Percentiles rank a stretch among this genome's conserved stretches.
Conservation (phyloP, 2,797 vertebrate genomes). For the Florisuga fusca region DNA sequence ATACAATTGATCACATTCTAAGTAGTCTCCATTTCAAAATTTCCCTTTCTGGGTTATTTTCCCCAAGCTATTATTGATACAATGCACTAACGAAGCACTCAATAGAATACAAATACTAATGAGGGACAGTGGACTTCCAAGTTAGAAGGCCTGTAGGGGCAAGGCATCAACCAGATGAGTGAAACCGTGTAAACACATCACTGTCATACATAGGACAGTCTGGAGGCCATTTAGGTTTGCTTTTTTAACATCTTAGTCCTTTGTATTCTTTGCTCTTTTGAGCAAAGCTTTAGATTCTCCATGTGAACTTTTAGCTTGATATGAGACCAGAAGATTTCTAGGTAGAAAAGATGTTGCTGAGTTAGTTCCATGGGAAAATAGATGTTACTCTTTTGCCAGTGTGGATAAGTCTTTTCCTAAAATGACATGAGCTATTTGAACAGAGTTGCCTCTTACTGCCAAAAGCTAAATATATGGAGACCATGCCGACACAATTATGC, state of each 20-base stretch:
- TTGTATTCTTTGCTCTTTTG: not conserved
- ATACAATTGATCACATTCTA: conserved; percentile 30
- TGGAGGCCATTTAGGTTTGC: not conserved
- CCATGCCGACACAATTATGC: not conserved
- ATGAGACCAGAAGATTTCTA: not conserved
- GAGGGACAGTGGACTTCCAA: not conserved
- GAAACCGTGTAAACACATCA: not conserved
- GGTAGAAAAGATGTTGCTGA: not conserved
- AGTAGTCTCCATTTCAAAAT: conserved; percentile 25
- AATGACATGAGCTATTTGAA: not conserved
- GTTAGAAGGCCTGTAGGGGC: not conserved
- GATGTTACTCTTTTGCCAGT: not conserved
- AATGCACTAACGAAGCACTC: conserved; percentile 56
- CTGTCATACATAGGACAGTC: not conserved
- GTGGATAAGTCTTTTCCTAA: not conserved
- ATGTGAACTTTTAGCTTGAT: not conserved
- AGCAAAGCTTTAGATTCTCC: not conserved
- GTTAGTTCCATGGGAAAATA: not conserved
- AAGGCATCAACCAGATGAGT: conserved; percentile 31
- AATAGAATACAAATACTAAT: conserved; percentile 61
- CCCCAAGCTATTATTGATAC: conserved; percentile 51
- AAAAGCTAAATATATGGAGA: not conserved
- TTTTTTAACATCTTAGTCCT: conserved; percentile 9
- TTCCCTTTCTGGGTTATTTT: conserved; percentile 32
- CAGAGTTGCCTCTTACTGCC: not conserved